Percentiles rank a stretch among this genome's conserved stretches.
phyloP scores from a whole-genome alignment of 2,113 vertebrate species.

The Phalacrocorax aristotelis region DNA sequence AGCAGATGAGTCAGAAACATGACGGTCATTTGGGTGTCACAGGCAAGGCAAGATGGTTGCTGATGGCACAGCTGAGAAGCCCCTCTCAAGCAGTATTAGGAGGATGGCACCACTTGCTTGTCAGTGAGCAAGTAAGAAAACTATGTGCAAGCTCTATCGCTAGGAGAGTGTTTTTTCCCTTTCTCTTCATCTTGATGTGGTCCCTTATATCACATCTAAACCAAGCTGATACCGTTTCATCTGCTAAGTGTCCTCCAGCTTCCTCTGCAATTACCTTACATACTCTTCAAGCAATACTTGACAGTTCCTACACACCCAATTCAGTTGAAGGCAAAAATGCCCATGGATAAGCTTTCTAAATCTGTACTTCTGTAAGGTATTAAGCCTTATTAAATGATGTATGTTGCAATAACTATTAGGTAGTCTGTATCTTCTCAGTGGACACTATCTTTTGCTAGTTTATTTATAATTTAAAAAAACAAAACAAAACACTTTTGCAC shows the following conservation, averaged over 20 bases:
- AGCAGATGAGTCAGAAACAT: fast-evolving
- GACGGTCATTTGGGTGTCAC: background rate
- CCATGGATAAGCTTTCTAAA: background rate
- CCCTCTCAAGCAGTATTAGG: fast-evolving
- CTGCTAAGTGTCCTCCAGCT: background rate
- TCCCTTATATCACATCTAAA: background rate
- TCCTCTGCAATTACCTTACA: background rate
- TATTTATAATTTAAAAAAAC: background rate
- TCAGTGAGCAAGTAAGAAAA: background rate
- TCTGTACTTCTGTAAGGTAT: background rate
- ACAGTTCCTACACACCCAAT: background rate
- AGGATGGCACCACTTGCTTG: fast-evolving
- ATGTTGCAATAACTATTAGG: background rate
- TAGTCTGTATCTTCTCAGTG: background rate
- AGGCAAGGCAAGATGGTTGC: background rate
- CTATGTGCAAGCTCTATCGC: fast-evolving
- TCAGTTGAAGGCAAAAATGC: background rate
- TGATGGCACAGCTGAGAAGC: background rate
- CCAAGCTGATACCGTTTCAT: background rate
- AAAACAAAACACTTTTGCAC: background rate
- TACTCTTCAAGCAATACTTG: background rate
- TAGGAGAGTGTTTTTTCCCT: background rate
- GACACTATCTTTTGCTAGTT: background rate
- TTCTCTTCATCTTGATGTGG: background rate
- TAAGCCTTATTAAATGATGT: background rate